Percentiles rank a stretch among this genome's conserved stretches.
Evolutionary conservation across 1,140 invertebrate genomes (phyloP).

Genomic region (Rhagoletis pomonella): DNA sequence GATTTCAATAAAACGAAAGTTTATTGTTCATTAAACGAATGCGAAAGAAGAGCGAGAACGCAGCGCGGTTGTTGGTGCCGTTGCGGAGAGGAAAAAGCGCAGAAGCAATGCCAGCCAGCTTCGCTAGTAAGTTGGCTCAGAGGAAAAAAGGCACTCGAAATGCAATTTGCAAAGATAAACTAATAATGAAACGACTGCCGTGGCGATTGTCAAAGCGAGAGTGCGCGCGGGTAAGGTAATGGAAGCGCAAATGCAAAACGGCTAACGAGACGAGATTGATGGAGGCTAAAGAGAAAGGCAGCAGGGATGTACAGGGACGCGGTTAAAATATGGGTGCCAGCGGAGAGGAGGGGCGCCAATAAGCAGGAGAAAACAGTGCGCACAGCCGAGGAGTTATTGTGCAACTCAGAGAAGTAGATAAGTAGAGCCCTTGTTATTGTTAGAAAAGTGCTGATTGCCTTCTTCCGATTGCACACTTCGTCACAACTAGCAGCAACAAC

Average conservation of each 20-base stretch:
- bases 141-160: conserved; percentile 7
- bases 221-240: neutral
- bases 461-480: neutral
- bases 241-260: neutral
- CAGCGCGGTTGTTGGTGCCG: no score
- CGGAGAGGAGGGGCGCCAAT: neutral
- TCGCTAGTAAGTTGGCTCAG: neutral
- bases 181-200: conserved; percentile 6
- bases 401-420: no score
- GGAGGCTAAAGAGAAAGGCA: neutral
- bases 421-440: neutral
- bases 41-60: neutral
- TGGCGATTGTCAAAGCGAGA: neutral
- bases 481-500: neutral
- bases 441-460: neutral
- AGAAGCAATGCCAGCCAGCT: neutral
- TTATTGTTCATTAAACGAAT: conserved; percentile 49
- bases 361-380: no score
- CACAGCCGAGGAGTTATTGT: no score
- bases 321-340: neutral
- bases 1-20: neutral
- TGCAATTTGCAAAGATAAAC: conserved; percentile 50
- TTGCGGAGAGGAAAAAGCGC: neutral
- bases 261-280: conserved; percentile 3
- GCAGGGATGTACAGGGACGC: neutral